Percentiles rank a stretch among this genome's conserved stretches.
These are phyloP conservation scores for Anguilla marmorata DNA, from an alignment of 2,797 vertebrate species.

Conservation along the genomic window DNA sequence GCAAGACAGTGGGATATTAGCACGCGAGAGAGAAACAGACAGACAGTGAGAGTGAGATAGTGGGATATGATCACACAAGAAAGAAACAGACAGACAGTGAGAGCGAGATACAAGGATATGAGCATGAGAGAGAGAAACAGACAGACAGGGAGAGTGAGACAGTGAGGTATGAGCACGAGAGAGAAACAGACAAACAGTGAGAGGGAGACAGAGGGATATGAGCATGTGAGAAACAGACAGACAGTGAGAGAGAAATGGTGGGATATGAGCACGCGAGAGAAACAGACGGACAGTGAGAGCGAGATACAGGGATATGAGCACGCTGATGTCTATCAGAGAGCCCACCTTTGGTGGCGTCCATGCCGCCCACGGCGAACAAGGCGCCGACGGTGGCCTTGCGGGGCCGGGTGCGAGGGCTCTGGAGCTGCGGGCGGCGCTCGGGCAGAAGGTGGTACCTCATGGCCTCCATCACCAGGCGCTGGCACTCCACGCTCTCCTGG, in stretches of 20 bases:
- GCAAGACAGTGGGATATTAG: not conserved
- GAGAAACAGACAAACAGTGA: too few relatives aligned
- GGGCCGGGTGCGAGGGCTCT: constrained; percentile 92
- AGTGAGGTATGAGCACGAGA: too few relatives aligned
- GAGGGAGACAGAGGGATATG: not conserved
- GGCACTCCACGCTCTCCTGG: constrained; percentile 92
- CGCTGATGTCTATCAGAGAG: not conserved
- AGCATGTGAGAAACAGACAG: too few relatives aligned
- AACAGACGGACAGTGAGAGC: not conserved
- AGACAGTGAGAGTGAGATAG: too few relatives aligned
- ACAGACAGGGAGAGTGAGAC: too few relatives aligned
- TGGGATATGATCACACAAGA: too few relatives aligned
- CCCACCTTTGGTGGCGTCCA: constrained; percentile 95
- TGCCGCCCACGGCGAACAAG: constrained; percentile 94
- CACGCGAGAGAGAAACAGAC: too few relatives aligned
- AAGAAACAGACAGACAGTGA: too few relatives aligned
- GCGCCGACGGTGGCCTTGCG: constrained; percentile 94
- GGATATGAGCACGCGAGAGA: too few relatives aligned
- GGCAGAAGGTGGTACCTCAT: constrained; percentile 99
- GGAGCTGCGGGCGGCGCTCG: constrained; percentile 87
- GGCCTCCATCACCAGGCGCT: constrained; percentile 96
- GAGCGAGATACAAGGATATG: too few relatives aligned
- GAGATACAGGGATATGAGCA: not conserved
- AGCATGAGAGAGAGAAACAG: too few relatives aligned
- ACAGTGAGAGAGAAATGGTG: not conserved